Evolutionary conservation across 2,113 vertebrate genomes (phyloP).

Genomic region (Lasiurus cinereus): DNA sequence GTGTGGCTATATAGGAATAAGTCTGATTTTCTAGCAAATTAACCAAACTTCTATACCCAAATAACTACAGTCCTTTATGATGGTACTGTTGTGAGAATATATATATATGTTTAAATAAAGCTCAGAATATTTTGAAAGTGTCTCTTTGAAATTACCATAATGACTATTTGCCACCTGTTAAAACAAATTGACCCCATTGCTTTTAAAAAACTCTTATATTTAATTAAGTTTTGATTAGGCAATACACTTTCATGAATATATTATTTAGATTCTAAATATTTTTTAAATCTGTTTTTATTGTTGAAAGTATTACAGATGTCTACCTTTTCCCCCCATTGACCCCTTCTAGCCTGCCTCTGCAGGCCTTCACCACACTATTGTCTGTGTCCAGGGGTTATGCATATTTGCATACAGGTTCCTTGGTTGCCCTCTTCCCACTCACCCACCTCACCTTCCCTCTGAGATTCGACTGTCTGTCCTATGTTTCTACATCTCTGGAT

Average conservation of each 20-base stretch:
- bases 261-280: conserved; percentile 49
- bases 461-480: too few relatives aligned
- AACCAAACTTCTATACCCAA: not conserved
- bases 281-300: too few relatives aligned
- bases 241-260: not conserved
- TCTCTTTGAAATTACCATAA: conserved; percentile 8
- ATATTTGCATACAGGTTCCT: too few relatives aligned
- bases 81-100: not conserved
- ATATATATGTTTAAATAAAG: conserved; percentile 22
- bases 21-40: conserved; percentile 21
- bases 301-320: not conserved
- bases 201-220: not conserved
- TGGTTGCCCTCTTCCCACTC: too few relatives aligned
- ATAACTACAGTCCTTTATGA: not conserved
- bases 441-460: too few relatives aligned
- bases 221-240: conserved; percentile 25
- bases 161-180: not conserved
- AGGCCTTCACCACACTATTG: too few relatives aligned
- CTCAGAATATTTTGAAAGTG: conserved; percentile 14
- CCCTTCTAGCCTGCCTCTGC: too few relatives aligned
- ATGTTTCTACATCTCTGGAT: too few relatives aligned
- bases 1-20: not conserved
- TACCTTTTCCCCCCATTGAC: not conserved
- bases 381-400: too few relatives aligned
- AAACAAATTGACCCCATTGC: not conserved